Evolutionary conservation across 1,140 invertebrate species (phyloP).

Genomic region (Drosophila neocordata): DNA sequence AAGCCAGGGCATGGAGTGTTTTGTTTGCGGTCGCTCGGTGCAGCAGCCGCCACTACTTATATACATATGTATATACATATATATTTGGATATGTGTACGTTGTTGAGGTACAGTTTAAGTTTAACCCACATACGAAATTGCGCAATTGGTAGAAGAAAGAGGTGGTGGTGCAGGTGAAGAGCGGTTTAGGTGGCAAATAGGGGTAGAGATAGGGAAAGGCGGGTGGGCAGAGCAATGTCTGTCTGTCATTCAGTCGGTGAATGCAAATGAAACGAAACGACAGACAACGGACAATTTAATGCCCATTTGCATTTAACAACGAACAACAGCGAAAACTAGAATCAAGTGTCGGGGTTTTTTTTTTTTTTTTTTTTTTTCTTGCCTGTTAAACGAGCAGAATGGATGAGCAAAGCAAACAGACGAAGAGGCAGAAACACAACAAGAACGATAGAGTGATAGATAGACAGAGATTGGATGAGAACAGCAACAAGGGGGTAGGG

Average conservation of each 20-base stretch:
- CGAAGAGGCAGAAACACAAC: conserved; percentile 6
- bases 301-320: conserved; percentile 73
- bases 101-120: conserved; percentile 30
- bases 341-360: conserved; percentile 63
- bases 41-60: conserved; percentile 37
- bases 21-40: conserved; percentile 39
- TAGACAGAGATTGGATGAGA: not conserved
- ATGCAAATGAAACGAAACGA: conserved; percentile 76
- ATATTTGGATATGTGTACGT: not conserved
- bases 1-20: conserved; percentile 18
- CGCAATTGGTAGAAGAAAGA: conserved; percentile 48
- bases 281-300: conserved; percentile 75
- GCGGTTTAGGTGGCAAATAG: not conserved
- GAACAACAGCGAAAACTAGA: conserved; percentile 63
- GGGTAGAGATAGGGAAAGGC: not conserved
- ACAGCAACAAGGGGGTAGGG: conserved; percentile 1
- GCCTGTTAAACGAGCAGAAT: conserved; percentile 59
- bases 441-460: not conserved
- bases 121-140: conserved; percentile 70
- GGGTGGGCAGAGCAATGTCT: conserved; percentile 16
- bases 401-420: conserved; percentile 41
- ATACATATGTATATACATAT: no score
- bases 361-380: conserved; percentile 8
- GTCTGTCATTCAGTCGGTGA: conserved; percentile 22
- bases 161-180: not conserved